A percentile compares a stretch with the other conserved stretches of the same genome.
Conservation (phyloP, 2,888 invertebrate genomes). For the Ennomos quercinarius region DNA sequence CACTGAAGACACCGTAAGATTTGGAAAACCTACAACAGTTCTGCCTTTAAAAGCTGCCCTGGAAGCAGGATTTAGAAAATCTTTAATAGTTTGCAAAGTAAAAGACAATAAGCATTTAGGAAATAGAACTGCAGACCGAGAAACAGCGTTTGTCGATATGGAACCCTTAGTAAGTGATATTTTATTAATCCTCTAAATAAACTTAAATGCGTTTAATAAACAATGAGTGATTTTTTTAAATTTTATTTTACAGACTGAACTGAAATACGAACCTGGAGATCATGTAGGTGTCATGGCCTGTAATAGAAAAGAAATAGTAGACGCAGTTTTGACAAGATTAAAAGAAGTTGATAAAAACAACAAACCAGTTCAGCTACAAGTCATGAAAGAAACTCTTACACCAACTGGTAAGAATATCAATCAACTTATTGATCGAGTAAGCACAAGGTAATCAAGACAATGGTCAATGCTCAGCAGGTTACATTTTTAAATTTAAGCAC, state of each 20-base stretch:
- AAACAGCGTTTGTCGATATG: constrained; percentile 86
- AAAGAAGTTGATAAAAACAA: constrained; percentile 88
- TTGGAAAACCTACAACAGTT: constrained; percentile 83
- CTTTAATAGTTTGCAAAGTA: constrained; percentile 81
- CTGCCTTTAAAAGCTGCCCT: constrained; percentile 61
- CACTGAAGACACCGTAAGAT: constrained; percentile 90
- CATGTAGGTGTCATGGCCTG: constrained; percentile 96
- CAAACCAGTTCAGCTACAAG: constrained; percentile 90
- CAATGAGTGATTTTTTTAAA: not conserved
- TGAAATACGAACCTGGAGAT: constrained; percentile 95
- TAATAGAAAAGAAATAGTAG: constrained; percentile 92
- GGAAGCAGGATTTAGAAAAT: constrained; percentile 66
- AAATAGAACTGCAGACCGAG: constrained; percentile 80
- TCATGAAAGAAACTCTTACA: constrained; percentile 93
- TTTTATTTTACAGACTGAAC: constrained; percentile 66
- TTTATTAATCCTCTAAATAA: no score
- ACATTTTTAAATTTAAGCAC: no score
- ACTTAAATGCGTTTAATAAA: not conserved
- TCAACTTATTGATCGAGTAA: no score
- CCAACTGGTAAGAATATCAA: constrained; percentile 87
- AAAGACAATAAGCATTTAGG: constrained; percentile 85
- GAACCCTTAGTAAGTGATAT: constrained; percentile 68
- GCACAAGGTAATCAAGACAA: no score
- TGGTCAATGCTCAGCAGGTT: no score
- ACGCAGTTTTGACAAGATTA: constrained; percentile 89